Base-by-base conservation (phyloP, 2,113 vertebrate genomes). In the Oophaga pumilio region DNA sequence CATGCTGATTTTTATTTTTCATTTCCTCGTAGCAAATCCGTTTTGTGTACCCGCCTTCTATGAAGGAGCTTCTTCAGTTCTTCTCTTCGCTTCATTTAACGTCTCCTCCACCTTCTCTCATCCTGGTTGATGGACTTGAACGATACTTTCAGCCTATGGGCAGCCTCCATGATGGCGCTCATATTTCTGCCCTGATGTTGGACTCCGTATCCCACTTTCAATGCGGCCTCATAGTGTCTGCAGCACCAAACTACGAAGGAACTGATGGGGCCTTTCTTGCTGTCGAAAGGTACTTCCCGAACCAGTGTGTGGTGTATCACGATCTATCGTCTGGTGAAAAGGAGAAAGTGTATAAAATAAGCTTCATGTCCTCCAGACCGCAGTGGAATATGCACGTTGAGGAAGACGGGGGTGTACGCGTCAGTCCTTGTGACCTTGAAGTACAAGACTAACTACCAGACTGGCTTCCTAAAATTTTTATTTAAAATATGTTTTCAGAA, bases 271-370 rank as follows among this genome's bases (percentile, higher is more conserved):
- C 59, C 4, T 83, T 88, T 56, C 4, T 52, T 49, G 80, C 86
- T 11, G 71, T 88, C 7, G 86, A 83, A 28, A 62, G 86, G 2
- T 88, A 88, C 43, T 88, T 88, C 26, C 86, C 80, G 24, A 66
- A 59, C 59, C 79, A 56, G 71, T 88, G 79, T 9, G 17, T 66
- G 8, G 57, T 88, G n/a, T 88, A 64, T 57, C 43, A 49, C 4
- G 86, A 76, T 9, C 24, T 7, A 33, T 53, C 71, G 12, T 13
- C 71, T 8, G 86, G 60, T 11, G 10, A 17, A 2, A 49, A 66
- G 59, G 33, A 76, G 49, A 22, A 60, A 20, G 22, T 10, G 26
- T 88, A 33, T 68, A 62, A 22, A 8, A 24, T 88, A 0, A 74
- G 43, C 80, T 88, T 83, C 28, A 43, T 13, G 15, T 20, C 79